Base-by-base conservation (phyloP, 2,797 vertebrate species). In the Enteromius fasciolatus region DNA sequence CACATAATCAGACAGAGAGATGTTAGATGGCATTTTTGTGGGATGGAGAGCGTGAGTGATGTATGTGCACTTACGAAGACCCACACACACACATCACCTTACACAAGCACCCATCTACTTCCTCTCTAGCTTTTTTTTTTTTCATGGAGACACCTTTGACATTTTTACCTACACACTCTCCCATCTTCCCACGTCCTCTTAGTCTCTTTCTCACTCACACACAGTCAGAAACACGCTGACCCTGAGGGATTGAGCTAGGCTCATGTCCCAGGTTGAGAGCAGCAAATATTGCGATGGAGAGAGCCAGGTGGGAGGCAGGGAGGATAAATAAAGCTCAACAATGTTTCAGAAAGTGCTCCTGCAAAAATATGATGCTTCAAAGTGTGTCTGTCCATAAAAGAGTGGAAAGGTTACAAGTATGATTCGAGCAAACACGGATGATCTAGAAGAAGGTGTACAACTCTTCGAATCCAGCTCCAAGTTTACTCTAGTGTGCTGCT, bases 1-100 rank as follows among this genome's bases (percentile, higher is more conserved):
- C 93, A 93, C 91, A 93, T 93, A 94, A 94, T 95, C 93, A 94
- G 93, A 94, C 91, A 91, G 90, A 90, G 90, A 89, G 88, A 91
- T 93, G 92, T 94, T 93, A 94, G 92, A 83, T 90, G 89, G 90
- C 87, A 87, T 89, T 90, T 89, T 91, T 90, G 90, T 86, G 90
- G 88, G 90, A 90, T 89, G 89, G 87, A 85, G 89, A 86, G 83
- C 90, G 89, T 92, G 87, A 88, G 89, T 88, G 88, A 91, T 90
- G 88, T 83, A 85, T 82, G 86, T 79, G 85, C 67, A 69, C 86
- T 87, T 80, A 67, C 66, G 84, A 74, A 57, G 61, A 76, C 63
- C 44, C 68, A 68, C 64, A 78, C 69, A 75, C 59, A 78, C 67
- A 79, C 86, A 80, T 8, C 78, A 79, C 78, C 87, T 81, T 80